Percentiles rank a stretch among this genome's conserved stretches.
These are phyloP conservation scores for Pachyseris speciosa DNA, from an alignment of 64 coral and sea anemone genomes.

Conservation along the genomic window DNA sequence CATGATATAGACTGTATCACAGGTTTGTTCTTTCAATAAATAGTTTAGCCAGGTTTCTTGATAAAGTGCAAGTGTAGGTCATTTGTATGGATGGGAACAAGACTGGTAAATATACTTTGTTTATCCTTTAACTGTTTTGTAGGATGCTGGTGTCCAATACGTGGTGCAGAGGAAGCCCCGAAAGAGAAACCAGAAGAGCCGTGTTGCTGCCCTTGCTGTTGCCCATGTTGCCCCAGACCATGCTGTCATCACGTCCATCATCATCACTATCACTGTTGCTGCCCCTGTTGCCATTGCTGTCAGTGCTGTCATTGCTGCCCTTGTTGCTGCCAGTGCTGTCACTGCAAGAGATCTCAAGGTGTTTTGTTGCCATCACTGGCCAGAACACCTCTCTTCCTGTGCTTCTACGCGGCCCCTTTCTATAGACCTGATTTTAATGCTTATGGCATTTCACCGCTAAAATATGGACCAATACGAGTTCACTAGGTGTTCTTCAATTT, in stretches of 20 bases:
- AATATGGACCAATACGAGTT: neutral
- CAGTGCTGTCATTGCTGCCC: slow-evolving; percentile 63
- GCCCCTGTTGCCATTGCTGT: slow-evolving; percentile 76
- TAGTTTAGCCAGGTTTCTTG: no score
- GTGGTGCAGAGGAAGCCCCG: neutral
- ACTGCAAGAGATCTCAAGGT: slow-evolving; percentile 63
- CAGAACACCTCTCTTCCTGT: neutral
- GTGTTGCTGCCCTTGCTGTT: slow-evolving; percentile 17
- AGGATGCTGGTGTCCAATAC: slow-evolving; percentile 46
- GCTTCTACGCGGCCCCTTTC: neutral
- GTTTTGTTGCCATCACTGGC: neutral
- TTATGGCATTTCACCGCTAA: neutral
- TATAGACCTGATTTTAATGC: neutral
- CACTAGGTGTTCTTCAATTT: neutral
- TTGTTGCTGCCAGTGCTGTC: slow-evolving; percentile 59
- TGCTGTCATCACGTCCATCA: slow-evolving; percentile 38
- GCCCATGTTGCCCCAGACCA: slow-evolving; percentile 23
- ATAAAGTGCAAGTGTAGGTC: no score
- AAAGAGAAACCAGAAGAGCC: slow-evolving; percentile 17
- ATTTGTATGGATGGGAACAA: no score
- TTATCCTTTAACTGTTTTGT: neutral
- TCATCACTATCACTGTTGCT: slow-evolving; percentile 56
- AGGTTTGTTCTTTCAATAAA: no score
- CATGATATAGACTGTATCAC: no score
- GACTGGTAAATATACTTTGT: no score